Evolutionary conservation across 2,113 vertebrate genomes (phyloP), one percentile per base, ranked within the genome.

Genomic region (Prionailurus viverrinus): DNA sequence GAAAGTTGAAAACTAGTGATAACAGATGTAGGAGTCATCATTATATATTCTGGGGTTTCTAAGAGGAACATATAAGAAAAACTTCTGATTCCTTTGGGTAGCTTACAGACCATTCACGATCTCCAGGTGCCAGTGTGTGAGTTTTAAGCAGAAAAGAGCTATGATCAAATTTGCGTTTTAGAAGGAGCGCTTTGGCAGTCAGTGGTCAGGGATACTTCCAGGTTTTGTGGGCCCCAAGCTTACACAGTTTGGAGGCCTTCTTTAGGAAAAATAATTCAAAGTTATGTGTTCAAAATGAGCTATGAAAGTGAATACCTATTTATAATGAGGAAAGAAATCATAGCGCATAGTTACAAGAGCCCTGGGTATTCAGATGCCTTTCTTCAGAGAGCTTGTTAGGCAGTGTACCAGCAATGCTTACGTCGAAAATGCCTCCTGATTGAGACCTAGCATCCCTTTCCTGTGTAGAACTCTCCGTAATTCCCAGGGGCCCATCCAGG

Each of bases 221-320:
- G 68, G 76, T 78, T 88, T 87, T 76, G 36, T 82, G 45, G 51
- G 25, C 80, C 31, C 66, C 74, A 19, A 88, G 55, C 19, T 81
- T 81, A 66, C 0, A 61, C 19, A 84, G 18, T n/a, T 78, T 79
- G 31, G 63, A 89, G 51, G 36, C 29, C 18, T 78, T 92, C 51
- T 65, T 69, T 82, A 89, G 79, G 63, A 95, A 84, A 92, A 83
- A 53, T 19, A 84, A 79, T 71, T 92, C 51, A 92, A 63, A 95
- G 78, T 78, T 68, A 58, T 61, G 76, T 68, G 48, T 81, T 76
- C 19, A 74, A 33, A 87, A 61, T 91, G 66, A 73, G 58, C 13
- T 80, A 31, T 25, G 18, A 81, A 58, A 81, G 66, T 66, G 41
- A 81, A 73, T 80, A 36, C 41, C 73, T 91, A 41, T 10, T 61